A percentile compares a stretch with the other conserved stretches of the same genome.
Evolutionary conservation across 1,140 invertebrate species (phyloP).

Genomic region (Cyclina sinensis): DNA sequence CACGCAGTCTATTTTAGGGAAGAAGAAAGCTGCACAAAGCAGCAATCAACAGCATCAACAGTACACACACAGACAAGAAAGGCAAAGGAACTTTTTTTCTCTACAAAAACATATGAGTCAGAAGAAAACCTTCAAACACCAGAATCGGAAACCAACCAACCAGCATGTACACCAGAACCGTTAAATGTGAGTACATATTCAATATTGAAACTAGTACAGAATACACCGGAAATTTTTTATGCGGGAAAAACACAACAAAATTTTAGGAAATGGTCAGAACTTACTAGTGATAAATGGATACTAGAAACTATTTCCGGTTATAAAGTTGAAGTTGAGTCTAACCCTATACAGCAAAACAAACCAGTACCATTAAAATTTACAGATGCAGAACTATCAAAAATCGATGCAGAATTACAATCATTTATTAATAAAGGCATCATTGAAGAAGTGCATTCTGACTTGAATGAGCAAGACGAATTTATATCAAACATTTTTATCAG

Average conservation of each 20-base stretch:
- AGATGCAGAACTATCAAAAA: not conserved
- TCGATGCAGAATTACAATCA: slow-evolving; percentile 1
- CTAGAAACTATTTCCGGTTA: slow-evolving; percentile 40
- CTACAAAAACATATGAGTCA: no score
- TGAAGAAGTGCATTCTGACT: not conserved
- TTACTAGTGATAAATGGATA: slow-evolving; percentile 58
- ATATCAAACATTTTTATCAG: slow-evolving; percentile 68
- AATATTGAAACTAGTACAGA: no score
- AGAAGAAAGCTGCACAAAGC: no score
- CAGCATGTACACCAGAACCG: no score
- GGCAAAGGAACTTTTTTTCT: no score
- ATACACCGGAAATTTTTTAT: slow-evolving; percentile 5
- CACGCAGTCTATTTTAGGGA: no score
- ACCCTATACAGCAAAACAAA: not conserved
- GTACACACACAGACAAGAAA: no score
- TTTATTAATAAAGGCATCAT: slow-evolving; percentile 27
- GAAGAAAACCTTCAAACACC: no score
- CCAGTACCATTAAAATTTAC: slow-evolving; percentile 12
- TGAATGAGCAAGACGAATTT: slow-evolving; percentile 21
- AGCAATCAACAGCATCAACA: no score
- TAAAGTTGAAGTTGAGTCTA: slow-evolving; percentile 5
- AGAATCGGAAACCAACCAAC: no score
- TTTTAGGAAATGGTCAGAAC: slow-evolving; percentile 1
- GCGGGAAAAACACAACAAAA: slow-evolving; percentile 1
- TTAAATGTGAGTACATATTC: no score